phyloP scores from a whole-genome alignment of 2,797 vertebrate species.

The Aldrovandia affinis region DNA sequence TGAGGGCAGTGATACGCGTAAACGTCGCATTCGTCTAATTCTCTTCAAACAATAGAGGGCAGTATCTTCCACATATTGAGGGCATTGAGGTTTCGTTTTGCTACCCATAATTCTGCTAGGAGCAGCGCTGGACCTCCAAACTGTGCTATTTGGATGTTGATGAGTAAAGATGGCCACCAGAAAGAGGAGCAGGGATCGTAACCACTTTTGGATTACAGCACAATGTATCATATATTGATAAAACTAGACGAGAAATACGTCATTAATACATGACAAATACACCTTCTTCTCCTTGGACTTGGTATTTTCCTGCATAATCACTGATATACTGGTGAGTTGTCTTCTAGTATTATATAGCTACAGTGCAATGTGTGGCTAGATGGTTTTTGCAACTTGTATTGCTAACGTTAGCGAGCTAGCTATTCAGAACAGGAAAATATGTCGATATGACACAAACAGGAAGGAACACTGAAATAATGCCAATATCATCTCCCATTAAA shows the following conservation, averaged over 20 bases:
- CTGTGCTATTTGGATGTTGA: conserved; percentile 18
- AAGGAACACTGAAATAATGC: not conserved
- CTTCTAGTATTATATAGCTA: not conserved
- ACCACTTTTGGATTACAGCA: conserved; percentile 21
- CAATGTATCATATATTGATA: conserved; percentile 18
- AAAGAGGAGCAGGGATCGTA: conserved; percentile 19
- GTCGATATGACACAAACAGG: not conserved
- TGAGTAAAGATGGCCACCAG: conserved; percentile 39
- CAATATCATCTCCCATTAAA: not conserved
- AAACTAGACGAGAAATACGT: not conserved
- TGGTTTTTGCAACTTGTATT: not conserved
- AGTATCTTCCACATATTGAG: not conserved
- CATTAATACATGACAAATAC: not conserved
- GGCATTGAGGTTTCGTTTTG: not conserved
- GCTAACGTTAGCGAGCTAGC: not conserved
- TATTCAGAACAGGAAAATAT: not conserved
- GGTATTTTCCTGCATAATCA: not conserved
- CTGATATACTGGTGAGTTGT: conserved; percentile 10
- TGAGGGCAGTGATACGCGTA: too few relatives aligned
- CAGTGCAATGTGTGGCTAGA: not conserved
- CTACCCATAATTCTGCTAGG: not conserved
- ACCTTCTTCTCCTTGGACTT: not conserved
- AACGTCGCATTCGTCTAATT: not conserved
- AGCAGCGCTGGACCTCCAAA: conserved; percentile 12
- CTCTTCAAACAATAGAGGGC: not conserved